Evolutionary conservation across 2,113 vertebrate genomes (phyloP).

Genomic region (Atrichornis clamosus): DNA sequence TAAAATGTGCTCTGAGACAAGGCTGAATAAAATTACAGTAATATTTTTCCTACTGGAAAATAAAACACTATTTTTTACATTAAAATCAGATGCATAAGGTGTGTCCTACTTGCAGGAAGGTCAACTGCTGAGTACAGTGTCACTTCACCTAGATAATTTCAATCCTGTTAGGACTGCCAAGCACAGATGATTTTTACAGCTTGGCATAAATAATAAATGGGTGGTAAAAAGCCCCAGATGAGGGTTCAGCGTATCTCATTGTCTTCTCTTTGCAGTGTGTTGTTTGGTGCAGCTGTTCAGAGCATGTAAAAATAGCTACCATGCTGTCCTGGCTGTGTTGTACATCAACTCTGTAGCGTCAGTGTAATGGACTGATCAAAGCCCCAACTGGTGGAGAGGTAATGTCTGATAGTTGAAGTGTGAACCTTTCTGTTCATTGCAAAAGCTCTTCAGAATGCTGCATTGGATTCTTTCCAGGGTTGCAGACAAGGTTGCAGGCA

Average conservation of each 20-base stretch:
- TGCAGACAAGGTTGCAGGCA: background rate
- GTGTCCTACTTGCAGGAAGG: background rate
- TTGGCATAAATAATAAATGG: background rate
- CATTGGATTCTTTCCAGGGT: background rate
- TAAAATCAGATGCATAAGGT: background rate
- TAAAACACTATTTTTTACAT: background rate
- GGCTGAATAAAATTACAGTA: background rate
- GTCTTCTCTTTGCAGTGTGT: background rate
- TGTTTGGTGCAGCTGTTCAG: slow-evolving; percentile 7
- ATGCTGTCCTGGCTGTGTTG: background rate
- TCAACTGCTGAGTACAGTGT: background rate
- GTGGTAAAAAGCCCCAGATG: background rate
- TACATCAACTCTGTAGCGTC: background rate
- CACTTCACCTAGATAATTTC: background rate
- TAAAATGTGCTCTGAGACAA: background rate
- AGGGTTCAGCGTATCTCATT: background rate
- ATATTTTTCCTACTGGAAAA: background rate
- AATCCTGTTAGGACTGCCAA: background rate
- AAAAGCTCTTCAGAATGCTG: background rate
- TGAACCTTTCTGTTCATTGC: background rate
- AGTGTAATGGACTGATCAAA: background rate
- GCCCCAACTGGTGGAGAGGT: background rate
- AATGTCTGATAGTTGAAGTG: background rate
- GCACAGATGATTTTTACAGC: background rate
- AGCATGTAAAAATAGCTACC: background rate